Percentiles rank a stretch among this genome's conserved stretches.
These are phyloP conservation scores for Drepana arcuata DNA, from an alignment of 1,140 invertebrate genomes.

Conservation along the genomic window DNA sequence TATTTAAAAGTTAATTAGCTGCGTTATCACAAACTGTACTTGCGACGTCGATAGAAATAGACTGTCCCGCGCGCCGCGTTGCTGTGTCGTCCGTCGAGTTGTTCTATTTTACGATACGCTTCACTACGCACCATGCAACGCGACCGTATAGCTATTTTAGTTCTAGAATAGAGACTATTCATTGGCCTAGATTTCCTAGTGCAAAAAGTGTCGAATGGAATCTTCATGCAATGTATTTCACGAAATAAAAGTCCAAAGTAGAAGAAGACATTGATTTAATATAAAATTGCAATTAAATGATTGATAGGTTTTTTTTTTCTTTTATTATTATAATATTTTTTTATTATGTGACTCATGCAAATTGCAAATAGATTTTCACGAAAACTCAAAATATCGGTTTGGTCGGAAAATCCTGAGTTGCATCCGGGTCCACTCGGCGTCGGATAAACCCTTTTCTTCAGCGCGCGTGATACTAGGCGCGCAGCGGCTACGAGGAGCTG, in stretches of 20 bases:
- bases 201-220: conserved; percentile 13
- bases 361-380: conserved; percentile 19
- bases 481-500: conserved; percentile 45
- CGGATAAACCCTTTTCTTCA: conserved; percentile 72
- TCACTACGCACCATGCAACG: conserved; percentile 38
- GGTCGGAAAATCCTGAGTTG: conserved; percentile 59
- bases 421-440: conserved; percentile 47
- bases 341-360: neutral
- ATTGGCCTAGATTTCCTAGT: conserved; percentile 48
- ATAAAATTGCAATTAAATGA: too few relatives aligned
- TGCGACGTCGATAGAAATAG: neutral
- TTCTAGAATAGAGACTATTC: conserved; percentile 49
- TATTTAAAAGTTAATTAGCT: neutral
- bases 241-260: neutral
- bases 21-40: neutral
- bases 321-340: too few relatives aligned
- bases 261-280: too few relatives aligned
- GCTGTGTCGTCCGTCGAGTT: conserved; percentile 7
- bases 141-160: conserved; percentile 33
- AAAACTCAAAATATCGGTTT: conserved; percentile 40
- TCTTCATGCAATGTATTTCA: neutral
- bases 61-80: neutral
- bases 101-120: conserved; percentile 44
- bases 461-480: conserved; percentile 69
- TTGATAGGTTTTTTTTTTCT: too few relatives aligned